Conservation (phyloP, 2,888 invertebrate genomes). For the Vesta saturnalis region DNA sequence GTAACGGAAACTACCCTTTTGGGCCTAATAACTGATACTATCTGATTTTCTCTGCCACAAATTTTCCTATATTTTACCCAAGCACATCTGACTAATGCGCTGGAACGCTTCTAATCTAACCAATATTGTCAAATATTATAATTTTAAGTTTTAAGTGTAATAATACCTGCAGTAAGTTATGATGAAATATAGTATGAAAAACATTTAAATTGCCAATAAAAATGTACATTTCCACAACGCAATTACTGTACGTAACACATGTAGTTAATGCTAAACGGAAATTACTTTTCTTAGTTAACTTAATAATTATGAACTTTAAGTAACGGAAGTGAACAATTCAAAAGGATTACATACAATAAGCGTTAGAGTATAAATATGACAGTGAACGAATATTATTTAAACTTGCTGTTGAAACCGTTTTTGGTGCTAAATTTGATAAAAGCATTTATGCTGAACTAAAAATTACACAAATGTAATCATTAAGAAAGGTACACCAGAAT, state of each 20-base stretch:
- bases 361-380: too few relatives aligned
- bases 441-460: too few relatives aligned
- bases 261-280: not conserved
- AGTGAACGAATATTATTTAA: too few relatives aligned
- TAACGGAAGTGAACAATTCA: not conserved
- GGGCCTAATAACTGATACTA: constrained; percentile 1
- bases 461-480: too few relatives aligned
- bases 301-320: not conserved
- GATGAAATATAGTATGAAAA: not conserved
- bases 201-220: not conserved
- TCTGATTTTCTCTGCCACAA: not conserved
- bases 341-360: too few relatives aligned
- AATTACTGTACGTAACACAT: not conserved
- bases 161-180: not conserved
- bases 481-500: too few relatives aligned
- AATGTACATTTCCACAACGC: not conserved
- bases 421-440: too few relatives aligned
- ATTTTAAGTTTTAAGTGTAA: not conserved
- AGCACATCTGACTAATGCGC: not conserved
- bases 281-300: not conserved
- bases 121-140: not conserved
- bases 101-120: not conserved
- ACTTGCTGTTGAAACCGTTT: too few relatives aligned
- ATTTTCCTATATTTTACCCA: not conserved
- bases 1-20: not conserved